These are phyloP conservation scores for Ochlodes sylvanus DNA, from an alignment of 2,888 invertebrate genomes.

Conservation along the genomic window DNA sequence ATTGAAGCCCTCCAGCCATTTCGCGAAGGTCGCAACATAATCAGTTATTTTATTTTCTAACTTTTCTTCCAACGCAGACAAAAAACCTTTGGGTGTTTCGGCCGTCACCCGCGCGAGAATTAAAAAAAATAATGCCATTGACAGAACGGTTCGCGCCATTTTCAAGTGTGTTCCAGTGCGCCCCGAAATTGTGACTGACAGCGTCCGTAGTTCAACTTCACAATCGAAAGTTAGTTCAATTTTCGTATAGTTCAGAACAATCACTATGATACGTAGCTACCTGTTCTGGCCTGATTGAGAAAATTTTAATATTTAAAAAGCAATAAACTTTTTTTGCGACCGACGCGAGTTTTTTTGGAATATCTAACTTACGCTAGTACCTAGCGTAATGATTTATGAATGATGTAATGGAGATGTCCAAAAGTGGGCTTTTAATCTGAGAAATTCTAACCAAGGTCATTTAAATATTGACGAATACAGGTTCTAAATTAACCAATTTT, in stretches of 20 bases:
- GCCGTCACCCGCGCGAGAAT: constrained; percentile 34
- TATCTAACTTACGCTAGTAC: too few relatives aligned
- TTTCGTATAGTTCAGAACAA: constrained; percentile 4
- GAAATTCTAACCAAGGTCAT: too few relatives aligned
- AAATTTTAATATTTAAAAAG: constrained; percentile 4
- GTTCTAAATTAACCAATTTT: too few relatives aligned
- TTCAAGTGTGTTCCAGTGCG: constrained; percentile 43
- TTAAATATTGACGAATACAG: too few relatives aligned
- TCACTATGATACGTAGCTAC: not conserved
- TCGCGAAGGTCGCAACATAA: constrained; percentile 49
- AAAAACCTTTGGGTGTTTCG: constrained; percentile 38
- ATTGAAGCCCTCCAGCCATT: constrained; percentile 64
- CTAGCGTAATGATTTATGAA: too few relatives aligned
- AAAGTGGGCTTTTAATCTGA: too few relatives aligned
- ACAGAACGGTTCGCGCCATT: constrained; percentile 47
- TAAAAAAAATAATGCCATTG: constrained; percentile 46
- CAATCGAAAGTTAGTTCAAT: constrained; percentile 27
- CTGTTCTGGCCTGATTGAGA: not conserved
- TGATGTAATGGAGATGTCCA: too few relatives aligned
- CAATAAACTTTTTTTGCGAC: not conserved
- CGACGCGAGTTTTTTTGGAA: too few relatives aligned
- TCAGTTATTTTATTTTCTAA: constrained; percentile 57
- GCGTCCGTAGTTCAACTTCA: constrained; percentile 26
- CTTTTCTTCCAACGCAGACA: constrained; percentile 52
- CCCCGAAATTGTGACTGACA: constrained; percentile 53